Evolutionary conservation across 1,140 invertebrate species (phyloP), one percentile per base, ranked within the genome.

Genomic region (Monochamus saltuarius): DNA sequence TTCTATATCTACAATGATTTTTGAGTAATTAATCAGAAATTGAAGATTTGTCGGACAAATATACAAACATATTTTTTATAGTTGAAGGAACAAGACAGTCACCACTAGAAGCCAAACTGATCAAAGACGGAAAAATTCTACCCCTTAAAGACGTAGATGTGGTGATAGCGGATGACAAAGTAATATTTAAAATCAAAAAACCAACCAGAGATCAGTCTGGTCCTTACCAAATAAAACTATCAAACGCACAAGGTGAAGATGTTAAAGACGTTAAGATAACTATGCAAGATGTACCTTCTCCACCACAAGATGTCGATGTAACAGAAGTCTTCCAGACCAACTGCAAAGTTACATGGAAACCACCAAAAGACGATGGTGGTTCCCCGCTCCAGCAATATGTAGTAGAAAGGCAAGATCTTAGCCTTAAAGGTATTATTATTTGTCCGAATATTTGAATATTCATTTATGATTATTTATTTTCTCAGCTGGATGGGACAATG

Each of bases 351-450:
- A 81, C 87, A 16, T 99, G 97, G 91, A 94, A 97, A 67, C 82
- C 87, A 55, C 92, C 94, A 0, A 85, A 88, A 70, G 96, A 99
- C 73, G 93, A 98, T 75, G 98, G 98, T 73, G 95, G 95, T 45
- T 80, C 89, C 50, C 92, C 94, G 2, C 85, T 99, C 45, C 82
- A 84, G 2, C 91, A 97, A 78, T 99, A 99, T 73, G 78, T 96
- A 10, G 88, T 99, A 67, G 97, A 99, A 81, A 87, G 94, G 77
- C 90, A 97, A 79, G 97, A 99, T 79, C 81, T 89, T 74, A 85
- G 90, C 78, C 79, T 93, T 64, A 90, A 94, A 84, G 82, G 86
- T 85, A 66, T 78, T 75, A 76, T 66, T 56, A 3, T 4, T 9
- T 4, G 11, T 40, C 1, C 8, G 8, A 38, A n/a, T 1, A 9